phyloP scores from a whole-genome alignment of 92 coral and sea anemone genomes.

The Zoanthus gigantus region DNA sequence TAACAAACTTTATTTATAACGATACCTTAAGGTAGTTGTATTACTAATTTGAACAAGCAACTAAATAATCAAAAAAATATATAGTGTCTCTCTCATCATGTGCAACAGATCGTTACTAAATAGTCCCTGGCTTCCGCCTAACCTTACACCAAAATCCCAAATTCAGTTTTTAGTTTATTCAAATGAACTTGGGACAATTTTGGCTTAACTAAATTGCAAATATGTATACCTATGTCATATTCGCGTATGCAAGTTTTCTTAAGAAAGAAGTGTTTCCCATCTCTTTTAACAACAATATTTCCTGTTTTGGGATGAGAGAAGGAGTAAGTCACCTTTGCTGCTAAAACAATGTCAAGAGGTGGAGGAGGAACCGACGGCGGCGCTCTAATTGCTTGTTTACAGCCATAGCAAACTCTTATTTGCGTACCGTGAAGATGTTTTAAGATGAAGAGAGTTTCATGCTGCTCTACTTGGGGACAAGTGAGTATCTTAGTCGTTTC shows the following conservation, averaged over 20 bases:
- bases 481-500: background rate
- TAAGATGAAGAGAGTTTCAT: constrained; percentile 45
- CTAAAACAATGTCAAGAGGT: constrained; percentile 53
- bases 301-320: constrained; percentile 57
- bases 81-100: no score
- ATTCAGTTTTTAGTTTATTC: background rate
- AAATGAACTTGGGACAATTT: constrained; percentile 43
- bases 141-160: no score
- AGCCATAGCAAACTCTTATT: constrained; percentile 49
- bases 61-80: no score
- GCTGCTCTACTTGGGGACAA: background rate
- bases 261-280: constrained; percentile 62
- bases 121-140: no score
- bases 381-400: constrained; percentile 4
- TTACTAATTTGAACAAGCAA: no score
- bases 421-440: constrained; percentile 58
- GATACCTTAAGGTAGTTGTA: no score
- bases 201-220: constrained; percentile 55
- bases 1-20: no score
- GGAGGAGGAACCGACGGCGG: constrained; percentile 59
- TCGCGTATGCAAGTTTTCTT: background rate
- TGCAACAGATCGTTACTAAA: no score
- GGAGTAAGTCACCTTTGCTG: constrained; percentile 49
- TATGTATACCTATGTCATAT: constrained; percentile 11
- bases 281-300: constrained; percentile 30